phyloP scores from a whole-genome alignment of 2,113 vertebrate species.

The Carollia perspicillata region DNA sequence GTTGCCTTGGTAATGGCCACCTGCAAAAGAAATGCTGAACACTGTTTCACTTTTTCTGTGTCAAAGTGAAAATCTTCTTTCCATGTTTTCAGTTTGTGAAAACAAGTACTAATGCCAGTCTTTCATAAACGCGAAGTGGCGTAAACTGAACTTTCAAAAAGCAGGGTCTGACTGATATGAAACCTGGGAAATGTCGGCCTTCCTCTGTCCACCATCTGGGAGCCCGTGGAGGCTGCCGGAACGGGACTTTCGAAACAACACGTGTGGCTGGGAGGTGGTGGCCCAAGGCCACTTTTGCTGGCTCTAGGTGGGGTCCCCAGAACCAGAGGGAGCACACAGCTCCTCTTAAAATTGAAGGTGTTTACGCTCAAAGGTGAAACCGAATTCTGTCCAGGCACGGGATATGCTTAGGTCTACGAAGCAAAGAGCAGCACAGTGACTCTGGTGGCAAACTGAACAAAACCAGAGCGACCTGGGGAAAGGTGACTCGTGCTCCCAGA shows the following conservation, averaged over 20 bases:
- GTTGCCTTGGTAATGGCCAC: background rate
- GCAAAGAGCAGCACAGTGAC: background rate
- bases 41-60: background rate
- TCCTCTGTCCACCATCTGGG: background rate
- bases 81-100: background rate
- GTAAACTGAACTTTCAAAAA: background rate
- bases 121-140: background rate
- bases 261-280: background rate
- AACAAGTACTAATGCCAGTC: background rate
- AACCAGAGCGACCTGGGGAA: background rate
- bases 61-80: background rate
- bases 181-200: background rate
- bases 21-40: background rate
- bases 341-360: background rate
- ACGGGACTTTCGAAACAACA: background rate
- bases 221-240: background rate
- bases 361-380: background rate
- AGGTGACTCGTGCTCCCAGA: background rate
- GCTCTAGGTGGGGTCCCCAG: background rate
- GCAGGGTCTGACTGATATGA: background rate
- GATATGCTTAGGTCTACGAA: background rate
- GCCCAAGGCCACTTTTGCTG: background rate
- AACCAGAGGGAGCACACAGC: background rate
- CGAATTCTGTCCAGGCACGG: background rate
- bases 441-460: background rate